phyloP scores from a whole-genome alignment of 2,888 invertebrate species.

The Hypolimnas misippus region DNA sequence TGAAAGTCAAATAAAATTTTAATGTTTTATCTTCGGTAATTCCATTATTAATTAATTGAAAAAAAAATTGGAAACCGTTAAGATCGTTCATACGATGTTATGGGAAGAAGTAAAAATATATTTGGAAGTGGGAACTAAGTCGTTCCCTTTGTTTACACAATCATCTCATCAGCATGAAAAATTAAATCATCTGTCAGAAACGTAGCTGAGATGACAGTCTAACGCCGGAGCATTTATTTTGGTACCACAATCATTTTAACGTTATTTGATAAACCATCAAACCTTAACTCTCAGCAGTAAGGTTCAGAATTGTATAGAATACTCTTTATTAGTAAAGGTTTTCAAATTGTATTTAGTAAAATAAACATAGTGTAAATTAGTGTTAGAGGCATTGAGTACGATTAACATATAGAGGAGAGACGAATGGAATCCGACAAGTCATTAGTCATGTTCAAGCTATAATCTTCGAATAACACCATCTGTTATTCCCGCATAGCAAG shows the following conservation, averaged over 20 bases:
- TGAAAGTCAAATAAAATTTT: too few relatives aligned
- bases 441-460: constrained; percentile 79
- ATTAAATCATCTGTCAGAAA: constrained; percentile 71
- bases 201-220: constrained; percentile 69
- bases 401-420: constrained; percentile 72
- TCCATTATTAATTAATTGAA: too few relatives aligned
- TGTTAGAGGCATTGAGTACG: constrained; percentile 70
- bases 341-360: constrained; percentile 58
- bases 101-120: constrained; percentile 49
- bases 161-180: constrained; percentile 70
- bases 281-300: constrained; percentile 30
- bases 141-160: constrained; percentile 69
- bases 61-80: too few relatives aligned
- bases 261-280: background rate
- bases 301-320: constrained; percentile 20
- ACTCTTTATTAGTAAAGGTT: constrained; percentile 27
- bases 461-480: constrained; percentile 77
- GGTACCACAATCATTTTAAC: constrained; percentile 39
- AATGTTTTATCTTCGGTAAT: too few relatives aligned
- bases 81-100: constrained; percentile 4
- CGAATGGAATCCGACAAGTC: constrained; percentile 62
- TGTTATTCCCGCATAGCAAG: constrained; percentile 56
- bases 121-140: constrained; percentile 57
- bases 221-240: constrained; percentile 62
- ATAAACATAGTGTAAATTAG: constrained; percentile 79